Evolutionary conservation across 2,888 invertebrate genomes (phyloP).

Genomic region (Corythucha ciliata): DNA sequence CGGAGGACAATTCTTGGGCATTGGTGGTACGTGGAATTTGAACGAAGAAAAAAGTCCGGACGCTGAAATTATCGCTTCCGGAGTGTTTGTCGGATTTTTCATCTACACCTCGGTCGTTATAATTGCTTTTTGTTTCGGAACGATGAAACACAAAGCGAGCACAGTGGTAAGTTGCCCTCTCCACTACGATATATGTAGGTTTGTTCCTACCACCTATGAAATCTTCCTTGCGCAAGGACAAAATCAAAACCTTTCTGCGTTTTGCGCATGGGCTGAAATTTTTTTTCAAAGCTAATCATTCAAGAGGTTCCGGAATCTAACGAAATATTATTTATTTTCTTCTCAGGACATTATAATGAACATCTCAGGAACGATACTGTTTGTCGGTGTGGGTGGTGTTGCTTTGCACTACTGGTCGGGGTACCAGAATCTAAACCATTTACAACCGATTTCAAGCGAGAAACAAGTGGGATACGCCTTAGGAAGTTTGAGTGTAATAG

Average conservation of each 20-base stretch:
- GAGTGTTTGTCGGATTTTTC: slow-evolving; percentile 76
- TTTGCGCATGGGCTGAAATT: too few species aligned
- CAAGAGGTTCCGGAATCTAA: neutral
- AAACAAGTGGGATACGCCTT: slow-evolving; percentile 72
- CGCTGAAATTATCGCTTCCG: slow-evolving; percentile 78
- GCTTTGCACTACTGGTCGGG: slow-evolving; percentile 85
- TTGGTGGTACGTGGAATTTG: slow-evolving; percentile 82
- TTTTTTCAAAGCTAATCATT: neutral
- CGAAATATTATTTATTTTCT: slow-evolving; percentile 25
- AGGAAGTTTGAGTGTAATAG: slow-evolving; percentile 68
- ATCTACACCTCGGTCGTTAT: slow-evolving; percentile 71
- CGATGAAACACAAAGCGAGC: slow-evolving; percentile 56
- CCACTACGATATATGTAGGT: too few species aligned
- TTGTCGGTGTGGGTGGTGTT: slow-evolving; percentile 75
- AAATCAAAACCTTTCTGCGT: too few species aligned
- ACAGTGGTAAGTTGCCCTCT: slow-evolving; percentile 39
- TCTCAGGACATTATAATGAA: slow-evolving; percentile 81
- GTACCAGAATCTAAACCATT: slow-evolving; percentile 71
- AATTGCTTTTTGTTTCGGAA: slow-evolving; percentile 61
- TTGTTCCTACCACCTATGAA: too few species aligned
- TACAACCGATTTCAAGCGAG: slow-evolving; percentile 61
- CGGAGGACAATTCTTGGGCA: slow-evolving; percentile 73
- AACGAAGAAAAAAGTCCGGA: slow-evolving; percentile 82
- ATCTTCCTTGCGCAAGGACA: too few species aligned
- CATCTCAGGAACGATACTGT: slow-evolving; percentile 72